Base-by-base conservation (phyloP, 2,113 vertebrate species). In the Nibea albiflora region DNA sequence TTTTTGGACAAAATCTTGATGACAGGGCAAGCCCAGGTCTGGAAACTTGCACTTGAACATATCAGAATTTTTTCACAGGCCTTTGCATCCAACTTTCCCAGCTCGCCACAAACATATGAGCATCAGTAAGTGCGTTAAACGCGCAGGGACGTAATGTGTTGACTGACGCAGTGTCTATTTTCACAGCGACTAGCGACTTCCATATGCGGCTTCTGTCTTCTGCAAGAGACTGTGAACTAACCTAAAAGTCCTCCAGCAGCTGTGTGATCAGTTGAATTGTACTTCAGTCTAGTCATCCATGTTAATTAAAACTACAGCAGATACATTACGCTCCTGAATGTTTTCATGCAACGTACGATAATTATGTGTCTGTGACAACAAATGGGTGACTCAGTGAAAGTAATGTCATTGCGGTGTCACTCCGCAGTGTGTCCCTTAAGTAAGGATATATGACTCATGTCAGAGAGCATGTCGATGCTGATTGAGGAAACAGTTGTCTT, bases 31-130 rank as follows among this genome's bases (percentile, higher is more conserved):
- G 57, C 47, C 44, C 77, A 73, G 76, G 76, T 76, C 70, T 83
- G 80, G 80, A 77, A 83, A 80, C 68, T 80, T 87, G 44, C 58
- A 50, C 35, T 50, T 70, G 22, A 67, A 64, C 56, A 56, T 73
- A 79, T 79, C 6, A 67, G 16, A 46, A 47, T 52, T 73, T 24
- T 39, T 86, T 62, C 49, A 57, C 31, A 4, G 26, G 57, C 58
- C 11, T 56, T 73, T 75, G 58, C 28, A 62, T 78, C 74, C 53
- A 65, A 53, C 35, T 69, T 76, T 57, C 24, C 54, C 49, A 50
- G 63, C 46, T 76, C 10, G 35, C 58, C 47, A n/a, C 19, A 78
- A 76, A 66, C 57, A 66, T 44, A 26, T 28, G 31, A 56, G 15
- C 61, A 62, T 67, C 47, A 49, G 58, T 49, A 20, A 71, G 14